Percentiles rank a stretch among this genome's conserved stretches.
phyloP scores from a whole-genome alignment of 2,113 vertebrate genomes.

The Limnothrissa miodon region DNA sequence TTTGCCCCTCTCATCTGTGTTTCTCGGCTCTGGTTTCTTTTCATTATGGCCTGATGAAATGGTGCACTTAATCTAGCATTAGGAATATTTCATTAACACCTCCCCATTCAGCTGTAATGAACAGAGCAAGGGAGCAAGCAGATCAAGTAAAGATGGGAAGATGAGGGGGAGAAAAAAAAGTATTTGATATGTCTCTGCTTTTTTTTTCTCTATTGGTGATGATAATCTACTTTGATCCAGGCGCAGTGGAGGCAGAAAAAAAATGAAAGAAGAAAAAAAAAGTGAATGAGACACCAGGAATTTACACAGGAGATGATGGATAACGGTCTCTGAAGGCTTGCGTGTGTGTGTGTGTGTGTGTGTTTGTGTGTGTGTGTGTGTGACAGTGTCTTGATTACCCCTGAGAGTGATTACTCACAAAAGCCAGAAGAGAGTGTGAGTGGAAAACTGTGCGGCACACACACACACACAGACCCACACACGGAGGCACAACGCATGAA shows the following conservation, averaged over 20 bases:
- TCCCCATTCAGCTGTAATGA: not conserved
- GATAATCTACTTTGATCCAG: not conserved
- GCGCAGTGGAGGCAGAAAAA: not conserved
- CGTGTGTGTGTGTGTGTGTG: not conserved
- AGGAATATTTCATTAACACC: not conserved
- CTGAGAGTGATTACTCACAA: constrained; percentile 2
- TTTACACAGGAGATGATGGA: constrained; percentile 15
- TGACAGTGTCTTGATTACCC: constrained; percentile 15
- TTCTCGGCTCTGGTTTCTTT: not conserved
- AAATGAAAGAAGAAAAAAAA: not conserved
- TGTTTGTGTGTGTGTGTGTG: not conserved
- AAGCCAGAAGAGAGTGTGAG: constrained; percentile 2
- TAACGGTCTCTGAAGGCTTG: not conserved
- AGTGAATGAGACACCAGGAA: not conserved
- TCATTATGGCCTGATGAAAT: not conserved
- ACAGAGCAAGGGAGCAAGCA: not conserved
- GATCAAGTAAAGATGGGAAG: not conserved
- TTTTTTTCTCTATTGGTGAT: not conserved
- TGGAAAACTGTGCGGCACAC: not conserved
- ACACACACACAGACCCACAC: not conserved
- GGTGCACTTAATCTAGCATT: not conserved
- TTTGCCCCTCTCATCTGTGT: not conserved
- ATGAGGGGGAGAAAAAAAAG: not conserved
- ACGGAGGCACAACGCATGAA: not conserved
- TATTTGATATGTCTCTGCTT: not conserved